phyloP scores from a whole-genome alignment of 2,888 invertebrate species.

The Eledona agricola region DNA sequence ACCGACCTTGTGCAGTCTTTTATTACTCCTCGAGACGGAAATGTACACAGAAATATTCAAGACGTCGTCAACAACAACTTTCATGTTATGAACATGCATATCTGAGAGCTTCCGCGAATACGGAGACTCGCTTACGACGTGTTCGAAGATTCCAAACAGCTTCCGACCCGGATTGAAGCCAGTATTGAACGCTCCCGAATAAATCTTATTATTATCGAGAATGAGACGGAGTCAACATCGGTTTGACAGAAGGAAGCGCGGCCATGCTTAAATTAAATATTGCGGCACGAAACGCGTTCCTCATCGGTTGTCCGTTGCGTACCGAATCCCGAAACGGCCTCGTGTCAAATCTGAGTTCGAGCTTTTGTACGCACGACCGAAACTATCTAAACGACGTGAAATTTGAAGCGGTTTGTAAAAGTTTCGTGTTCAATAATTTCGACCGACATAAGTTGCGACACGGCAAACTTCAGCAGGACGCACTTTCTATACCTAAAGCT shows the following conservation, averaged over 20 bases:
- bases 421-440: background rate
- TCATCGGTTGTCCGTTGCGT: constrained; percentile 43
- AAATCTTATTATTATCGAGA: constrained; percentile 61
- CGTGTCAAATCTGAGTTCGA: no score
- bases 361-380: no score
- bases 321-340: no score
- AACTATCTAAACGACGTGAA: no score
- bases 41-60: constrained; percentile 40
- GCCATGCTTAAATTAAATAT: constrained; percentile 61
- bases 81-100: constrained; percentile 39
- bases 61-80: constrained; percentile 39
- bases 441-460: background rate
- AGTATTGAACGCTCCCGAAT: constrained; percentile 58
- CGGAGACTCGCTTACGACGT: constrained; percentile 45
- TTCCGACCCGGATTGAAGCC: constrained; percentile 56
- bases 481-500: constrained; percentile 28
- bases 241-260: constrained; percentile 56
- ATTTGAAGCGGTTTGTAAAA: no score
- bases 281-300: constrained; percentile 52
- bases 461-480: constrained; percentile 11
- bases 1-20: no score
- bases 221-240: constrained; percentile 61
- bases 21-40: no score
- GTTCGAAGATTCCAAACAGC: constrained; percentile 54
- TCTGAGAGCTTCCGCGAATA: constrained; percentile 32